phyloP scores from a whole-genome alignment of 2,797 vertebrate species.

The Enteromius argenteus region DNA sequence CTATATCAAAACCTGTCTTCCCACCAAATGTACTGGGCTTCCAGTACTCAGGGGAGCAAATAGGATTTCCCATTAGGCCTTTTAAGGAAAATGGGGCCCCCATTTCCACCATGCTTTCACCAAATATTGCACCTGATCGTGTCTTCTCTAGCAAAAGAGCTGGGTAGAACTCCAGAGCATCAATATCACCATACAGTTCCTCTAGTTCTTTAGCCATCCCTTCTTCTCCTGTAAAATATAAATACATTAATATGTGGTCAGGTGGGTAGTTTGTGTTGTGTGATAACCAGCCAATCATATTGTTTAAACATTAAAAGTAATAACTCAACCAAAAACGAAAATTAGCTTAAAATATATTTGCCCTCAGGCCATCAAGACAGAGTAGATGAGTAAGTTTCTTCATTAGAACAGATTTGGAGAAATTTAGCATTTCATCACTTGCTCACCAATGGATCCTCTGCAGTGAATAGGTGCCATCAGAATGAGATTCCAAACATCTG shows the following conservation, averaged over 20 bases:
- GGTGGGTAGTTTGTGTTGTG: not conserved
- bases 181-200: conserved; percentile 90
- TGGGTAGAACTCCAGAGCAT: conserved; percentile 90
- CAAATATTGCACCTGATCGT: conserved; percentile 82
- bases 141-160: conserved; percentile 89
- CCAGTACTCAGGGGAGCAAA: conserved; percentile 97
- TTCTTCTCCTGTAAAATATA: conserved; percentile 79
- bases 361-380: not conserved
- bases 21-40: conserved; percentile 96
- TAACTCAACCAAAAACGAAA: not conserved
- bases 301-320: not conserved
- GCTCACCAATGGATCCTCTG: not conserved
- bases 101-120: conserved; percentile 96
- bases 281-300: not conserved
- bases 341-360: not conserved
- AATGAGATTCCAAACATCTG: not conserved
- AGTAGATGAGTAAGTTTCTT: not conserved
- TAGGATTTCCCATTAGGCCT: conserved; percentile 92
- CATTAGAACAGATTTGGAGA: not conserved
- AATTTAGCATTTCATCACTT: not conserved
- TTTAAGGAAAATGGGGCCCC: conserved; percentile 96
- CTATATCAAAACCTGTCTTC: conserved; percentile 84
- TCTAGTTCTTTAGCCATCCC: conserved; percentile 84
- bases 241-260: not conserved
- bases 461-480: not conserved